Evolutionary conservation across 1,140 invertebrate species (phyloP), one percentile per base, ranked within the genome.

Genomic region (Thaumetopoea pityocampa): DNA sequence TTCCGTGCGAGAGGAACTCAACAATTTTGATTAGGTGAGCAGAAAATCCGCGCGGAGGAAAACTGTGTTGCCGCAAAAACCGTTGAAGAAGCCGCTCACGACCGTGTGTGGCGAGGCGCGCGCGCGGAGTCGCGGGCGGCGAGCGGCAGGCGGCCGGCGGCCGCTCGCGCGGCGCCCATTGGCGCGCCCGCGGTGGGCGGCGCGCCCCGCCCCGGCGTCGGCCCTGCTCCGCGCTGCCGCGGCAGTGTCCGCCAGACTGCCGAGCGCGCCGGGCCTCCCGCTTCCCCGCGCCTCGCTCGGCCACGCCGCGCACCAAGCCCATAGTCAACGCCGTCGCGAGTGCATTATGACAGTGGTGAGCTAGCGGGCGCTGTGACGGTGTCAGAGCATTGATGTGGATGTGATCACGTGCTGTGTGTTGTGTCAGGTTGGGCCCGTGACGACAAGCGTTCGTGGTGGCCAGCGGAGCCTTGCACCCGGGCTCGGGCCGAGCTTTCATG

Each of bases 401-500:
- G 76, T 79, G 81, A 77, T 73, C 62, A 67, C 71, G 76, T 82
- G 81, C 70, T 67, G 72, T 73, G 74, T 70, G 64, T 67, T 69
- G 77, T 80, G 73, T 81, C 74, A 71, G 62, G 51, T 70, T 62
- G 65, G 61, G 69, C 61, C 72, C 70, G 71, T 70, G 73, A 79
- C 60, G 45, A 67, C 69, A 77, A 79, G 64, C 74, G 58, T 79
- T 78, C 79, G 79, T 81, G 71, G 83, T 85, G 80, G 83, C 83
- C 77, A 85, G 80, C 69, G 79, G 78, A 81, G 71, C 83, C 65
- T 65, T 83, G 67, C 78, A 81, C 76, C 80, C 82, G 74, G 79
- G 79, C 79, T 83, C 80, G 79, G 79, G 77, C 65, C 78, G 79
- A 84, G 77, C 80, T 74, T 74, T 77, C 67, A 86, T 86, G 85